These are phyloP conservation scores for Flexamia atlantica DNA, from an alignment of 2,888 invertebrate genomes.

Conservation along the genomic window DNA sequence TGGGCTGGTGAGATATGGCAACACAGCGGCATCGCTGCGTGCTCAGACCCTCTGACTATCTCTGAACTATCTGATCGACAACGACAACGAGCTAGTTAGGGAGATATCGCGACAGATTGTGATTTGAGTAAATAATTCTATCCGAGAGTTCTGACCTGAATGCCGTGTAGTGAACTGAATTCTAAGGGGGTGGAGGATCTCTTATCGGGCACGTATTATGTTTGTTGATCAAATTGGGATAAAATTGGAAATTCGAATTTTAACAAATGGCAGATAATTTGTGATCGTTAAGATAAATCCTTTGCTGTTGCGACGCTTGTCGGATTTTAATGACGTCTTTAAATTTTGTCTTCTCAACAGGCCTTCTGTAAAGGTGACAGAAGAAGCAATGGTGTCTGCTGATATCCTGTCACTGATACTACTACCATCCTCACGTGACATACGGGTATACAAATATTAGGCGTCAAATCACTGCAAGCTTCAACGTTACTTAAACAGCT, in stretches of 20 bases:
- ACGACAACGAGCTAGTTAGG: constrained; percentile 3
- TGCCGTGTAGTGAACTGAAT: background rate
- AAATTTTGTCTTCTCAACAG: too few species aligned
- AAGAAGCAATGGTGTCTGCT: too few species aligned
- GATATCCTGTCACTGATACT: too few species aligned
- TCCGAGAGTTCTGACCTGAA: background rate
- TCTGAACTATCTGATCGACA: background rate
- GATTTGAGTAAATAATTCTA: constrained; percentile 7
- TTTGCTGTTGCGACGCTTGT: too few species aligned
- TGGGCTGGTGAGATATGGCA: constrained; percentile 42
- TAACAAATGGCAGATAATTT: constrained; percentile 9
- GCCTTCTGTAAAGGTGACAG: too few species aligned
- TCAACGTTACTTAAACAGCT: too few species aligned
- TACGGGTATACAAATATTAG: too few species aligned
- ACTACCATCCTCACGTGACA: too few species aligned
- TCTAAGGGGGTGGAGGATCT: background rate
- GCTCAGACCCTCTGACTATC: background rate
- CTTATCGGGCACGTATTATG: constrained; percentile 32
- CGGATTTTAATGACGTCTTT: too few species aligned
- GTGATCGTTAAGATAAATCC: background rate
- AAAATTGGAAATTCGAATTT: background rate
- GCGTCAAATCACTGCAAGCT: too few species aligned
- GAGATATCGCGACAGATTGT: background rate
- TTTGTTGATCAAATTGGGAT: background rate
- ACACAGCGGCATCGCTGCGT: background rate